Base-by-base conservation (phyloP, 2,888 invertebrate genomes). In the Drosophila yooni region DNA sequence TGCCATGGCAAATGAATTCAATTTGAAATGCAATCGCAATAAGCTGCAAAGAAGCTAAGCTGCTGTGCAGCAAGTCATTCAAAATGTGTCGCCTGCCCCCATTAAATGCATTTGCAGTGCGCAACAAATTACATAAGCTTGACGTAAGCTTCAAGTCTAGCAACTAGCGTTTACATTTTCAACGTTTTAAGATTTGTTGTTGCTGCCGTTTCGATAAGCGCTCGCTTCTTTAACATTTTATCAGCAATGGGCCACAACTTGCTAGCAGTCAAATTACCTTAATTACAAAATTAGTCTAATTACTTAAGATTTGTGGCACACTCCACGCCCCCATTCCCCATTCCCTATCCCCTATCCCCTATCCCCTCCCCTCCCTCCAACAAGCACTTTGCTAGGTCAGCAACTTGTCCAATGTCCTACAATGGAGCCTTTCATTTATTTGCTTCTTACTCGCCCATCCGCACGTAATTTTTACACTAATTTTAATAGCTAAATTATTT, bases 201-300 rank as follows among this genome's bases (percentile, higher is more conserved):
- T 59, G 54, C 54, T 40, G 21, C 18, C 48, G n/a, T 21, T 29
- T 36, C 59, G 78, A 77, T 81, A 78, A 74, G 69, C 52, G 61
- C 51, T 29, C 7, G 36, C 25, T 58, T 79, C 70, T 71, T 77
- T 80, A 72, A 70, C 77, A 83, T 82, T 73, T 82, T 82, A 83
- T 82, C 83, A 81, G 82, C 77, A 53, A 38, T 53, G 70, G 57
- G 66, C 74, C 81, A 73, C 77, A 70, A 74, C 67, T 74, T 53
- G 74, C 61, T 70, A 71, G 52, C 70, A 79, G 27, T 79, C 74
- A 79, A 84, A 80, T 84, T 78, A 85, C 74, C 83, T 83, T 82
- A 85, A 83, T 85, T 83, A 82, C 80, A 74, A 83, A 85, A 83
- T 83, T 82, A 83, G 83, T 85, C 80, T 78, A 83, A 83, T 83